Evolutionary conservation across 2,797 vertebrate genomes (phyloP), one percentile per base, ranked within the genome.

Genomic region (Menidia menidia): DNA sequence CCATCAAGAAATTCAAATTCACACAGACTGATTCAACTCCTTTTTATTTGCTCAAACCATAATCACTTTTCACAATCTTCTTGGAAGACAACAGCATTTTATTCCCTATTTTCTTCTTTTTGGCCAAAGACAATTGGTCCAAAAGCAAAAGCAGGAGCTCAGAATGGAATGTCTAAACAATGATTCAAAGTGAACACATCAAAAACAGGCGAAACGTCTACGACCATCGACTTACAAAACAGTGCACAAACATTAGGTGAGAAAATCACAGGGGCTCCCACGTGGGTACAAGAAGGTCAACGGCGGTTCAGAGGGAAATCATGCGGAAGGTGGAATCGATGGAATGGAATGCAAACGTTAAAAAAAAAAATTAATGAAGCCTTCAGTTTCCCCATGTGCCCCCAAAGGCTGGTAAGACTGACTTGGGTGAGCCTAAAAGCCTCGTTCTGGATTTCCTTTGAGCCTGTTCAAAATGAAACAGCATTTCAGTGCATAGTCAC

Each of bases 1-100:
- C 48, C 25, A 11, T 41, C 25, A 33, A 19, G 1, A 9, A 56
- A 68, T 19, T 19, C 35, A 43, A 43, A 45, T 3, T 4, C 31
- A 81, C 6, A 54, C 53, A 68, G 16, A 50, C 64, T 57, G 73
- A 83, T 84, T 87, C 53, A 80, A 75, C 68, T 84, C 68, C 39
- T 68, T 85, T 83, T 87, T 85, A 80, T 84, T 92, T 76, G 82
- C 59, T 79, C 86, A 85, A 91, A 76, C 85, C 89, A 90, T 90
- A 85, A 85, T 93, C 88, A 89, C 80, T 86, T 90, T 87, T 92
- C 92, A 93, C 88, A 91, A 94, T 94, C 94, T 95, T 95, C 93
- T 95, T 92, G 92, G 94, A 95, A 95, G 93, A 95, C 92, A 94
- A 89, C 91, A 85, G 80, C 87, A 87, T 89, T 88, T 87, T 75